Percentiles rank a stretch among this genome's conserved stretches.
Conservation (phyloP, 2,113 vertebrate genomes). For the Cricetomys ansorgei region DNA sequence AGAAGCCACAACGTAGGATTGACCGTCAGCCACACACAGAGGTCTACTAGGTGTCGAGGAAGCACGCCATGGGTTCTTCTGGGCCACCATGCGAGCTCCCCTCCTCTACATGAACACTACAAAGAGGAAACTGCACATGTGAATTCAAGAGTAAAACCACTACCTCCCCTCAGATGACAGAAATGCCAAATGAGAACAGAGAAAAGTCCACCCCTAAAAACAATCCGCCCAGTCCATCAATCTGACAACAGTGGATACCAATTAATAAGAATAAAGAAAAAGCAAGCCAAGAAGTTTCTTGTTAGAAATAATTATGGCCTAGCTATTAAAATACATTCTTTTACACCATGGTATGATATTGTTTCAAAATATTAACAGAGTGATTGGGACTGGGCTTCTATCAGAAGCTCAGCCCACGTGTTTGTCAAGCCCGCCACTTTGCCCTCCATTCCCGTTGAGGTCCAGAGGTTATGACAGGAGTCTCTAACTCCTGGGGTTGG, state of each 20-base stretch:
- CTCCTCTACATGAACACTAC: not conserved
- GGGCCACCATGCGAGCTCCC: not conserved
- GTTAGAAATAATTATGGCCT: not conserved
- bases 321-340: not conserved
- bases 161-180: not conserved
- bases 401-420: not conserved
- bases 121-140: not conserved
- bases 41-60: not conserved
- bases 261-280: not conserved
- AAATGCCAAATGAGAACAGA: not conserved
- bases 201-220: not conserved
- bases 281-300: not conserved
- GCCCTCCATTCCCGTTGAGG: accelerated
- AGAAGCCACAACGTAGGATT: not conserved
- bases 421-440: not conserved
- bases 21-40: not conserved
- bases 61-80: not conserved
- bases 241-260: not conserved
- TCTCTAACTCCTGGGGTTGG: not conserved
- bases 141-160: conserved; percentile 13
- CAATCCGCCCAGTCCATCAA: not conserved
- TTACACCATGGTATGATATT: not conserved
- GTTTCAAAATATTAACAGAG: not conserved
- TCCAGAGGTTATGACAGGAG: not conserved
- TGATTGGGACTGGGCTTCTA: not conserved